Evolutionary conservation across 1,140 invertebrate species (phyloP).

Genomic region (Littorina saxatilis): DNA sequence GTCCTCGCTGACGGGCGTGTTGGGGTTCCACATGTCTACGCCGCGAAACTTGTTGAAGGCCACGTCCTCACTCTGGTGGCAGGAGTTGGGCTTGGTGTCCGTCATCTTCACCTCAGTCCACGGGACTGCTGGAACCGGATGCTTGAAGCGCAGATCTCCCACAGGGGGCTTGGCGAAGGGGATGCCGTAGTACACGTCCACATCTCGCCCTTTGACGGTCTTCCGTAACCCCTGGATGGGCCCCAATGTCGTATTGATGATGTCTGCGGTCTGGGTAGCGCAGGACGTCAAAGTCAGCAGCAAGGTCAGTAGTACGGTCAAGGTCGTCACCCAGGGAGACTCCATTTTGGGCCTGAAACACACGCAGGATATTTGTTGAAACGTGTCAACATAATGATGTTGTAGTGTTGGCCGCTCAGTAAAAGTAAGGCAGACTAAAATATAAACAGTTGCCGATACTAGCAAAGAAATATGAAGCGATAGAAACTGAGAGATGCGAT

Average conservation of each 20-base stretch:
- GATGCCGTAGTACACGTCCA: slow-evolving; percentile 93
- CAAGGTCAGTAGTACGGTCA: background rate
- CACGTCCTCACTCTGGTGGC: slow-evolving; percentile 43
- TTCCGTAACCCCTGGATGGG: slow-evolving; percentile 19
- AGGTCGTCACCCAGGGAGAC: background rate
- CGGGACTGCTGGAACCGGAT: slow-evolving; percentile 82
- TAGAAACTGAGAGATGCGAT: background rate
- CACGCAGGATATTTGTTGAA: background rate
- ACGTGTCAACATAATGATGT: background rate
- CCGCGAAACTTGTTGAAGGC: slow-evolving; percentile 36
- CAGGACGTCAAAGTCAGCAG: background rate
- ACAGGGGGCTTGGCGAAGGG: slow-evolving; percentile 95
- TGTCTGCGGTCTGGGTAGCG: background rate
- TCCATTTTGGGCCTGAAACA: slow-evolving; percentile 5
- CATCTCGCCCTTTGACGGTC: slow-evolving; percentile 76
- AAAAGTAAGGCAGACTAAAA: background rate
- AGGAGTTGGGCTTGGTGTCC: slow-evolving; percentile 79
- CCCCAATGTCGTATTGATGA: background rate
- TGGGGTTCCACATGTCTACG: slow-evolving; percentile 64
- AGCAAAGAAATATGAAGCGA: background rate
- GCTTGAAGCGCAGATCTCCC: slow-evolving; percentile 90
- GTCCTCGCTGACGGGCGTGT: slow-evolving; percentile 84
- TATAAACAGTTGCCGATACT: background rate
- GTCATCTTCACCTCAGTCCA: slow-evolving; percentile 52
- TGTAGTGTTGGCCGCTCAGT: background rate